phyloP scores from a whole-genome alignment of 2,888 invertebrate genomes.

The Drosophila putrida region DNA sequence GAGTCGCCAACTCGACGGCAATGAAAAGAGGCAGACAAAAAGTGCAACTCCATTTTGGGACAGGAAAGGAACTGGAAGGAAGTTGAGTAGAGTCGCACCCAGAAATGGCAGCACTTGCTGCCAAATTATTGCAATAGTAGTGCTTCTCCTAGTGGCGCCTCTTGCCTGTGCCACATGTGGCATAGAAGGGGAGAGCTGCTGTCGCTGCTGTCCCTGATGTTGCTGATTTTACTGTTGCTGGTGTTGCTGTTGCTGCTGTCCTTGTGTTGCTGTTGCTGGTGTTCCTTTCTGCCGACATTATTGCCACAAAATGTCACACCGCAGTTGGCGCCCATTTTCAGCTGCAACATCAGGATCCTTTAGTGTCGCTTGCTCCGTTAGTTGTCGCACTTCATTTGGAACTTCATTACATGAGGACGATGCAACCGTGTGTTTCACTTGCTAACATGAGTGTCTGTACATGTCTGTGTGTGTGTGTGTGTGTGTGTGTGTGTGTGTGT shows the following conservation, averaged over 20 bases:
- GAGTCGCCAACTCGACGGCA: slow-evolving; percentile 28
- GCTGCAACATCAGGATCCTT: slow-evolving; percentile 35
- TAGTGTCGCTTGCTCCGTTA: slow-evolving; percentile 62
- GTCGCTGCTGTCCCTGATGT: slow-evolving; percentile 2
- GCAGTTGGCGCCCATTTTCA: slow-evolving; percentile 61
- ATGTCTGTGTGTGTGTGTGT: slow-evolving; percentile 3
- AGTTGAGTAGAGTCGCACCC: slow-evolving; percentile 15
- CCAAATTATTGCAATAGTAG: slow-evolving; percentile 71
- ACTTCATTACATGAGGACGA: slow-evolving; percentile 71
- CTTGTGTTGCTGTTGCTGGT: slow-evolving; percentile 15
- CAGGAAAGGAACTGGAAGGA: slow-evolving; percentile 1
- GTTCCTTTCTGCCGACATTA: slow-evolving; percentile 55
- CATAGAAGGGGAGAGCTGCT: slow-evolving; percentile 28
- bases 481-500: too few species aligned
- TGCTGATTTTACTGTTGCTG: neutral
- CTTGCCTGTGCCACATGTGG: slow-evolving; percentile 28
- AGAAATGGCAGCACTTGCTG: slow-evolving; percentile 63
- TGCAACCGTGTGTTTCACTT: slow-evolving; percentile 22
- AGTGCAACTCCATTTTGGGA: slow-evolving; percentile 22
- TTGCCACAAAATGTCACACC: slow-evolving; percentile 77
- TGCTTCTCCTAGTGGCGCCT: slow-evolving; percentile 17
- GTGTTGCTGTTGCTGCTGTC: slow-evolving; percentile 9
- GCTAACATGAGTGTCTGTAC: neutral
- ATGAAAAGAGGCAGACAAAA: slow-evolving; percentile 46
- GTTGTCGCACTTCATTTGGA: slow-evolving; percentile 81